These are phyloP conservation scores for Strigamia maritima DNA, from an alignment of 2,888 invertebrate species.

Conservation along the genomic window DNA sequence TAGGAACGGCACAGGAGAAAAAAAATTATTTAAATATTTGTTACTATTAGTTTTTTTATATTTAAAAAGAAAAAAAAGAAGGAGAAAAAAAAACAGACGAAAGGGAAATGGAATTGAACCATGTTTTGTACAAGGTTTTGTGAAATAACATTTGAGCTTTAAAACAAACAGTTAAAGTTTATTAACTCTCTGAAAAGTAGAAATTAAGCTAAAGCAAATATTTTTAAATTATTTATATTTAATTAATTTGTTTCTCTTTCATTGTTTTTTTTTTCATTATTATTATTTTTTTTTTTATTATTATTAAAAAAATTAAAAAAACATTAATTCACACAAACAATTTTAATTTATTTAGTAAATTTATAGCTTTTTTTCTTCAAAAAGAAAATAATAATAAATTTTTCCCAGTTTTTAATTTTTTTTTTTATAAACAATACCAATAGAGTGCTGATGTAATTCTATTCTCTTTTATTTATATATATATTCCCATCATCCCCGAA, in stretches of 20 bases:
- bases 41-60: background rate
- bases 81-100: background rate
- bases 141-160: background rate
- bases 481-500: slow-evolving; percentile 9
- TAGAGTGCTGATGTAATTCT: slow-evolving; percentile 16
- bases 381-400: background rate
- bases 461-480: background rate
- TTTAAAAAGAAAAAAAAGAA: background rate
- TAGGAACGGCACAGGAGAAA: slow-evolving; percentile 1
- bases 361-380: background rate
- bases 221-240: background rate
- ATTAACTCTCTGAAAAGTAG: background rate
- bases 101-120: background rate
- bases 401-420: background rate
- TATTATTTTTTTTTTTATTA: background rate
- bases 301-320: background rate
- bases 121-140: background rate
- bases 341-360: background rate
- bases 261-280: background rate
- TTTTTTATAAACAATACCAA: slow-evolving; percentile 26
- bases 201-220: background rate
- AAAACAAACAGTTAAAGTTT: background rate
- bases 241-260: background rate
- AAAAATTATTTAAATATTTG: slow-evolving; percentile 1
- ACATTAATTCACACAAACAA: background rate